Conservation (phyloP, 2,888 invertebrate genomes). For the Rotaria socialis region DNA sequence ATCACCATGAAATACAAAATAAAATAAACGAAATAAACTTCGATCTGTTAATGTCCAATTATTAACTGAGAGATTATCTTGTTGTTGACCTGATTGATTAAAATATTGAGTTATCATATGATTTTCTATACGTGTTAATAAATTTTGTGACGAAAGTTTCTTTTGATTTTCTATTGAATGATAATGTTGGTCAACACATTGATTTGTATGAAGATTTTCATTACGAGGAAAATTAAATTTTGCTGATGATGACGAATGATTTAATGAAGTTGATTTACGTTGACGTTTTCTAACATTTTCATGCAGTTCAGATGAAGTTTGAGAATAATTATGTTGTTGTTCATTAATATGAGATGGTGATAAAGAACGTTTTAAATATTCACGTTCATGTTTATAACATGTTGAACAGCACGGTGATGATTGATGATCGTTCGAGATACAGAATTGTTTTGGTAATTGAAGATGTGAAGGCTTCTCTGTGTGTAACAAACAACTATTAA, state of each 20-base stretch:
- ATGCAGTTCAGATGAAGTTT: neutral
- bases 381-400: slow-evolving; percentile 25
- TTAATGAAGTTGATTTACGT: neutral
- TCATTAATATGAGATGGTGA: neutral
- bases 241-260: neutral
- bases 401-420: neutral
- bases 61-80: neutral
- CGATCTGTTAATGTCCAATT: slow-evolving; percentile 35
- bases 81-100: neutral
- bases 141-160: neutral
- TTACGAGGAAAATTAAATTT: neutral
- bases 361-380: neutral
- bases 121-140: slow-evolving; percentile 21
- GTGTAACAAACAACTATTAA: neutral
- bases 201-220: neutral
- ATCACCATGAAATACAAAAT: slow-evolving; percentile 29
- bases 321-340: neutral
- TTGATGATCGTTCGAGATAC: neutral
- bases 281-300: neutral
- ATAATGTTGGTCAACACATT: neutral
- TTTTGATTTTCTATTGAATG: neutral
- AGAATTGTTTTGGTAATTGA: neutral
- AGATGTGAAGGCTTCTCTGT: neutral
- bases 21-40: slow-evolving; percentile 7
- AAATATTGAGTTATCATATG: neutral